Evolutionary conservation across 2,113 vertebrate genomes (phyloP).

Genomic region (Perca fluviatilis): DNA sequence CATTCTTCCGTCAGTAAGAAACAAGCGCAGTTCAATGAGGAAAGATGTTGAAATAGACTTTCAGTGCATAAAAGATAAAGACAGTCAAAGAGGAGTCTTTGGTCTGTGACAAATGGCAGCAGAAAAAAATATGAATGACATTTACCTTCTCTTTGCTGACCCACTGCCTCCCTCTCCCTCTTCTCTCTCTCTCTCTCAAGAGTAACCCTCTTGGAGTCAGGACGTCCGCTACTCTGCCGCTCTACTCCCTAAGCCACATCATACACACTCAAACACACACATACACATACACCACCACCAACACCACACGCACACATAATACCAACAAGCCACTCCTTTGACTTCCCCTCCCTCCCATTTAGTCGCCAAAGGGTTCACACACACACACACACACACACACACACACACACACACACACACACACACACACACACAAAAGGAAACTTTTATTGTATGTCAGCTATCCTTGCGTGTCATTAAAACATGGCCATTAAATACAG

Average conservation of each 20-base stretch:
- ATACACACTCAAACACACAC: slow-evolving; percentile 46
- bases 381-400: slow-evolving; percentile 34
- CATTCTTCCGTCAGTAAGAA: slow-evolving; percentile 50
- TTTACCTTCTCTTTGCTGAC: slow-evolving; percentile 72
- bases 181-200: slow-evolving; percentile 51
- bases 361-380: slow-evolving; percentile 66
- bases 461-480: slow-evolving; percentile 5
- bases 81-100: slow-evolving; percentile 33
- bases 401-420: slow-evolving; percentile 34
- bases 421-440: slow-evolving; percentile 41
- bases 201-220: slow-evolving; percentile 68
- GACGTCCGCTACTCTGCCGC: slow-evolving; percentile 69
- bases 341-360: slow-evolving; percentile 76
- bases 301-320: slow-evolving; percentile 51
- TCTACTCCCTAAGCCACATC: slow-evolving; percentile 75
- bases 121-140: slow-evolving; percentile 58
- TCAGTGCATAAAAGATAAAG: not conserved
- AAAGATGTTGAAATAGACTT: slow-evolving; percentile 32
- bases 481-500: slow-evolving; percentile 32
- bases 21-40: not conserved
- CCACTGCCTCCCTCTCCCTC: slow-evolving; percentile 32
- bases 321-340: slow-evolving; percentile 77
- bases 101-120: slow-evolving; percentile 43
- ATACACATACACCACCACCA: slow-evolving; percentile 27
- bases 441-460: slow-evolving; percentile 52